Base-by-base conservation (phyloP, 2,888 invertebrate genomes). In the Myopa testacea region DNA sequence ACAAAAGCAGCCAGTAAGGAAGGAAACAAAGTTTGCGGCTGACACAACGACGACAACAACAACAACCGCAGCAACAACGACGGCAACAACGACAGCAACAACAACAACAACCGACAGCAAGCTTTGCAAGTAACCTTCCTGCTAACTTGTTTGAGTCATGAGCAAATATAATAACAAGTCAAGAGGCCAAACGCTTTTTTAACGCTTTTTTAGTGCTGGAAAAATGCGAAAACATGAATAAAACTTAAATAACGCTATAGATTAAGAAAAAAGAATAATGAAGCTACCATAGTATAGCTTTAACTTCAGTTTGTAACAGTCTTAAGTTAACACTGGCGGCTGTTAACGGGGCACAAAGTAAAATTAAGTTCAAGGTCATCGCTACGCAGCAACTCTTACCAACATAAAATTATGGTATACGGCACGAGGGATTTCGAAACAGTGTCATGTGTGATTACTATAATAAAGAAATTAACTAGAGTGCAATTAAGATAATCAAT, bases 321-420 rank as follows among this genome's bases (percentile, higher is more conserved):
- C n/a, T 26, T 14, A 3, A 8, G 37, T 52, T 16, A 1, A 58
- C 4, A 55, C 50, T 52, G 69, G 12, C 12, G 26, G 26, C 0
- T 26, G 12, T 34, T 12, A 50, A 16, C 16, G n/a, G 37, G 8
- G 38, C 38, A 14, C 34, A 34, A 55, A 19, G 38, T 6, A 40
- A 12, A 73, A 19, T 16, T 45, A 73, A 73, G 73, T 63, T 73
- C 73, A 73, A 73, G 73, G 73, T 63, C 73, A 34, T 73, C 62
- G 12, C 19, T 55, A 52, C 52, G 16, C 52, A 67, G 26, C 69
- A 38, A 67, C 40, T 67, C 7, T 40, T 45, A 45, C 45, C 45
- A 45, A 3, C 45, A 45, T 26, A 26, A 26, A 10, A 45, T 1
- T 10, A 10, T 45, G 45, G 45, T 45, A n/a, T n/a, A n/a, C 10